Base-by-base conservation (phyloP, 2,888 invertebrate species). In the Aethes cnicana region DNA sequence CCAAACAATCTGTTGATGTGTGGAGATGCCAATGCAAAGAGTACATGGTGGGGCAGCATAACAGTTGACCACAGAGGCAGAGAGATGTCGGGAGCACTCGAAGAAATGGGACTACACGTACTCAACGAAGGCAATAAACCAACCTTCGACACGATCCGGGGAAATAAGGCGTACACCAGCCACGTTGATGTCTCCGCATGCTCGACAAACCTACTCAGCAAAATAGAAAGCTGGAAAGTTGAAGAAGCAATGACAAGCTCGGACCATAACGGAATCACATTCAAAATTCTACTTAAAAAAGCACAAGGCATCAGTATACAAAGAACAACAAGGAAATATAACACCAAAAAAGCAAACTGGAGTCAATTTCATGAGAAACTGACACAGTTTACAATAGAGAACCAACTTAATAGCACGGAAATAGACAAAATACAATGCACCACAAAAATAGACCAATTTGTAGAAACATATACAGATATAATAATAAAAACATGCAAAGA, bases 141-240 rank as follows among this genome's bases (percentile, higher is more conserved):
- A 0, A 66, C 67, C 0, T 69, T 65, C 37, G 53, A 62, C 17
- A 63, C 62, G 0, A 16, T 60, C 1, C 52, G 65, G 14, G 58
- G 61, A 0, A 30, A 36, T 0, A 53, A 20, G 17, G 2, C 0
- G 0, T 61, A 42, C 33, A 26, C 11, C 4, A 68, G 64, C 39
- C 23, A 23, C 8, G 62, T 68, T 0, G 67, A 67, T 25, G 17
- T 69, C 0, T 65, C 67, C 4, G 59, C 59, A 0, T 64, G 66
- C 41, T 46, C 62, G 0, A 2, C 6, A 0, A 50, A 54, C 0
- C 1, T 62, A 1, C 32, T 62, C 0, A 35, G 20, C 8, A 2
- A 43, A 4, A 26, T 63, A 0, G 57, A 55, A 0, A 32, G 53
- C 14, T 62, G 59, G 58, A 32, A 6, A 7, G 56, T 57, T 0